These are phyloP conservation scores for Brachyistius frenatus DNA, from an alignment of 2,113 vertebrate genomes.

Conservation along the genomic window DNA sequence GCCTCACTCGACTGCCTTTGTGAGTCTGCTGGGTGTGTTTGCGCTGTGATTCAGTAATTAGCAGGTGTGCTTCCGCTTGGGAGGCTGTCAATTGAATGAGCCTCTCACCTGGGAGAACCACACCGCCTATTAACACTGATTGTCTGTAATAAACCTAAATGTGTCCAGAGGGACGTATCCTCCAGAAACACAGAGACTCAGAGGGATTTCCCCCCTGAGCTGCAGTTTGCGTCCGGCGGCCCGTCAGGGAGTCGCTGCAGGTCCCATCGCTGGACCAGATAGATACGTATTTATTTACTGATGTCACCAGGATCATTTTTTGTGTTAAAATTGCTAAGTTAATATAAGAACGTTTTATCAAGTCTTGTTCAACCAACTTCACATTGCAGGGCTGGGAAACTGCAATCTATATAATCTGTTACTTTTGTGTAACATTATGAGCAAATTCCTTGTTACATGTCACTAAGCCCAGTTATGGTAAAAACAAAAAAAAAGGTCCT, in stretches of 20 bases:
- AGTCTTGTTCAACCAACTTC: too few relatives aligned
- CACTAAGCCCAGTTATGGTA: too few relatives aligned
- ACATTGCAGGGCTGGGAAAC: too few relatives aligned
- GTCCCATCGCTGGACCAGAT: background rate
- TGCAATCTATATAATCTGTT: too few relatives aligned
- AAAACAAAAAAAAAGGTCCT: too few relatives aligned
- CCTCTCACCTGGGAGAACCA: slow-evolving; percentile 80
- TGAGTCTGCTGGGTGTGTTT: slow-evolving; percentile 35
- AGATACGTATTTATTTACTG: slow-evolving; percentile 1
- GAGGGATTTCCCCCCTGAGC: slow-evolving; percentile 37
- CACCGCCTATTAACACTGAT: slow-evolving; percentile 68
- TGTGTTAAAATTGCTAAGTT: too few relatives aligned
- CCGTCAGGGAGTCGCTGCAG: background rate
- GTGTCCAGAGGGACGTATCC: slow-evolving; percentile 66
- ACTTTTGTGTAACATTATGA: too few relatives aligned
- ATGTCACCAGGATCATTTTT: too few relatives aligned
- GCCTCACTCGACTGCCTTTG: background rate
- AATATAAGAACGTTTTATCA: too few relatives aligned
- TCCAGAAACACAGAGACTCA: slow-evolving; percentile 48
- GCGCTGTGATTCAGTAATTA: slow-evolving; percentile 66
- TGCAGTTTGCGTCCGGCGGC: slow-evolving; percentile 1
- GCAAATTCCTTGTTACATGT: too few relatives aligned
- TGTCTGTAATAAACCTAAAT: slow-evolving; percentile 79
- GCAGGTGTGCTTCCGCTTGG: slow-evolving; percentile 69
- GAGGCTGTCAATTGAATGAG: slow-evolving; percentile 76